Evolutionary conservation across 2,888 invertebrate species (phyloP).

Genomic region (Catocala nupta): DNA sequence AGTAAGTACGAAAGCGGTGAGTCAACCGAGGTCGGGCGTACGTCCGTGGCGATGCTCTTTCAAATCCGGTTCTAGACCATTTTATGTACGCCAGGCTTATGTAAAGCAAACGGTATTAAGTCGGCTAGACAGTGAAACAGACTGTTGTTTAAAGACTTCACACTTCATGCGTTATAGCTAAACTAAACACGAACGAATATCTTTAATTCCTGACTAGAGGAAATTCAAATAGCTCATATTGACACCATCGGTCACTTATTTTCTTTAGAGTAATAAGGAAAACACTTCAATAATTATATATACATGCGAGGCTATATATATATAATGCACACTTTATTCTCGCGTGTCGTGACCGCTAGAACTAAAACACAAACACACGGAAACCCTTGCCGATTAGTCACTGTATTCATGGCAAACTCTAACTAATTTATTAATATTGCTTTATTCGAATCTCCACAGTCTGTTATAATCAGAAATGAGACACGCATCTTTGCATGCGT

Average conservation of each 20-base stretch:
- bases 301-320: no score
- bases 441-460: constrained; percentile 30
- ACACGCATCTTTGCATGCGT: constrained; percentile 15
- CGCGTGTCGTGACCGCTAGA: neutral
- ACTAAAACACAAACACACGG: constrained; percentile 4
- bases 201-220: no score
- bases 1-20: constrained; percentile 55
- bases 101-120: constrained; percentile 51
- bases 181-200: constrained; percentile 3
- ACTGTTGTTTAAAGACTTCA: constrained; percentile 29
- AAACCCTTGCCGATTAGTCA: constrained; percentile 7
- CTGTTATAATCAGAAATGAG: constrained; percentile 19
- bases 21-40: constrained; percentile 65
- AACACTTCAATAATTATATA: constrained; percentile 7
- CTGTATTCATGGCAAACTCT: constrained; percentile 18
- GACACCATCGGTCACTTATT: neutral
- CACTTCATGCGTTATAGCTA: constrained; percentile 4
- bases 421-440: constrained; percentile 22
- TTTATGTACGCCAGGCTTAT: constrained; percentile 53
- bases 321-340: neutral
- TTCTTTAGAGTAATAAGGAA: constrained; percentile 7
- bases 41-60: constrained; percentile 64
- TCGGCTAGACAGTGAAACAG: constrained; percentile 42
- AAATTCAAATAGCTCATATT: neutral
- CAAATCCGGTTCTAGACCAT: constrained; percentile 73